Evolutionary conservation across 30 jellyfish, hydroid and myxozoan species (phyloP).

Genomic region (Aurelia sp.): DNA sequence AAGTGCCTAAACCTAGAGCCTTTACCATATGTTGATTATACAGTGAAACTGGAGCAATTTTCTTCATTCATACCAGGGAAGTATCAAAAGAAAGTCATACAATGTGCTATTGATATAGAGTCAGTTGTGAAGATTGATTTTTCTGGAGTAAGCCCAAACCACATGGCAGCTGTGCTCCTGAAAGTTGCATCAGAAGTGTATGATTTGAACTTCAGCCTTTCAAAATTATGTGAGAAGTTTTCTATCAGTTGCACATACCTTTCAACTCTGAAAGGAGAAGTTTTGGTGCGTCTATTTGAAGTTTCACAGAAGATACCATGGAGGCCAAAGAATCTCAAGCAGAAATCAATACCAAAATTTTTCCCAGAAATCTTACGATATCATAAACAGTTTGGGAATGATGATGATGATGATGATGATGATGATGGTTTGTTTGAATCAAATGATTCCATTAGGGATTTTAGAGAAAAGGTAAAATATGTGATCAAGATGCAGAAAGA

Average conservation of each 20-base stretch:
- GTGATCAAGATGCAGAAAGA: constrained; percentile 2
- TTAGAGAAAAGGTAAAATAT: constrained; percentile 16
- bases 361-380: constrained; percentile 54
- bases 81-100: not conserved
- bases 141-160: constrained; percentile 14
- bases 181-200: constrained; percentile 28
- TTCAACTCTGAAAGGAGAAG: not conserved
- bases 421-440: not conserved
- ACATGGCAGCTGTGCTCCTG: constrained; percentile 34
- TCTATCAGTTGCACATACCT: not conserved
- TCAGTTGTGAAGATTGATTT: constrained; percentile 12
- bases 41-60: not conserved
- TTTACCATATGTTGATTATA: constrained; percentile 5
- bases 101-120: constrained; percentile 35
- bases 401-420: not conserved
- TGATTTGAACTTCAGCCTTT: not conserved
- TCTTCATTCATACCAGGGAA: not conserved
- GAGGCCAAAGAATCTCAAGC: constrained; percentile 45
- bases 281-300: constrained; percentile 8
- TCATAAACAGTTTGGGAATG: constrained; percentile 27
- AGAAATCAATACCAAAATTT: constrained; percentile 13
- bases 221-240: constrained; percentile 14
- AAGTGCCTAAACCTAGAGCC: constrained; percentile 29
- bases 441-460: not conserved
- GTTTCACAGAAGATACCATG: constrained; percentile 55